Conservation (phyloP, 2,888 invertebrate genomes). For the Oscheius sp. region DNA sequence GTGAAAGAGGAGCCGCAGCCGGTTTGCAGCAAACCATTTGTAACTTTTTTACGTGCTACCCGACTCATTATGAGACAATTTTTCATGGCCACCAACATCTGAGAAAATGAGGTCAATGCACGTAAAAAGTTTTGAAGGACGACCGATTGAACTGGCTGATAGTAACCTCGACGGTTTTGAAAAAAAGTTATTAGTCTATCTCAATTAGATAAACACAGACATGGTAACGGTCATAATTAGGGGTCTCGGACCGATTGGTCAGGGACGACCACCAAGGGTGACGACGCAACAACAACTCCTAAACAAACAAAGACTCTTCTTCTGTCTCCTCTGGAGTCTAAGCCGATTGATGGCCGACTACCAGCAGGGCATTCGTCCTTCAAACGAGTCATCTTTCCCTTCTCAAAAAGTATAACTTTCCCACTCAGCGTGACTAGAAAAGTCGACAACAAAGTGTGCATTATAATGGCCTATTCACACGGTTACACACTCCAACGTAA, state of each 20-base stretch:
- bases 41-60: background rate
- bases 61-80: background rate
- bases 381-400: background rate
- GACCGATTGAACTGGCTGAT: background rate
- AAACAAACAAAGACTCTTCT: background rate
- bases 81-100: background rate
- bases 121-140: conserved; percentile 20
- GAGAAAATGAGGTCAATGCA: conserved; percentile 23
- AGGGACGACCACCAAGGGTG: conserved; percentile 17
- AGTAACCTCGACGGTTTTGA: background rate
- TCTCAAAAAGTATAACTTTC: background rate
- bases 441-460: background rate
- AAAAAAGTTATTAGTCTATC: background rate
- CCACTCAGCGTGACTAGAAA: background rate
- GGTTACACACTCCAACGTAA: background rate
- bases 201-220: conserved; percentile 15
- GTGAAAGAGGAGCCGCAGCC: background rate
- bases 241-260: conserved; percentile 1
- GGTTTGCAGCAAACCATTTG: background rate
- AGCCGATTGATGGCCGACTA: background rate
- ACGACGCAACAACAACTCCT: conserved; percentile 6
- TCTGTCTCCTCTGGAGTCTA: background rate
- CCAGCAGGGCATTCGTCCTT: background rate
- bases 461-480: conserved; percentile 17
- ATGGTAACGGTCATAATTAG: conserved; percentile 11